These are phyloP conservation scores for Zoanthus gigantus DNA, from an alignment of 92 coral and sea anemone species.

Conservation along the genomic window DNA sequence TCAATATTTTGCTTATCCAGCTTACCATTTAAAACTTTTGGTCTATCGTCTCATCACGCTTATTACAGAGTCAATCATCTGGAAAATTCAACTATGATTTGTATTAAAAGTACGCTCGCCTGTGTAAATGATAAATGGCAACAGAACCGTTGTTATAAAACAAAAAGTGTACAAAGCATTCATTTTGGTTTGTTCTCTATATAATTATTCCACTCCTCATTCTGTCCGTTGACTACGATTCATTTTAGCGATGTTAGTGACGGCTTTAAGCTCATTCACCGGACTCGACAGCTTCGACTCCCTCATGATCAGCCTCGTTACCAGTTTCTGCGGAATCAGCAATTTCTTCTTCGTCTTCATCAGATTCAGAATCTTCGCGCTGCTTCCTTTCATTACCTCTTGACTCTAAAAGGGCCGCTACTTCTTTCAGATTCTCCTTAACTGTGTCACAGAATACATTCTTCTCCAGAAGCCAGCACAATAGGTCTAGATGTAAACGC, in stretches of 20 bases:
- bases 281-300: too few relatives aligned
- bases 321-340: background rate
- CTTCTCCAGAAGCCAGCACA: slow-evolving; percentile 25
- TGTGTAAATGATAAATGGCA: background rate
- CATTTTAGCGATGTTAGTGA: background rate
- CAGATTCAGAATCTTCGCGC: background rate
- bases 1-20: background rate
- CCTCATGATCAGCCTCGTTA: background rate
- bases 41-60: background rate
- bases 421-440: slow-evolving; percentile 4
- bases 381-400: slow-evolving; percentile 14
- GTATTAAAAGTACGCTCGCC: background rate
- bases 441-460: background rate
- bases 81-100: background rate
- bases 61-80: background rate
- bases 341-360: background rate
- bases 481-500: background rate
- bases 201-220: background rate
- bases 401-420: slow-evolving; percentile 16
- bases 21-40: background rate
- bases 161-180: background rate
- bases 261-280: slow-evolving; percentile 9
- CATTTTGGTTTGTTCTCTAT: background rate
- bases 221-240: slow-evolving; percentile 1
- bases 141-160: background rate